Evolutionary conservation across 2,888 invertebrate species (phyloP), one percentile per base, ranked within the genome.

Genomic region (Crioceris asparagi): DNA sequence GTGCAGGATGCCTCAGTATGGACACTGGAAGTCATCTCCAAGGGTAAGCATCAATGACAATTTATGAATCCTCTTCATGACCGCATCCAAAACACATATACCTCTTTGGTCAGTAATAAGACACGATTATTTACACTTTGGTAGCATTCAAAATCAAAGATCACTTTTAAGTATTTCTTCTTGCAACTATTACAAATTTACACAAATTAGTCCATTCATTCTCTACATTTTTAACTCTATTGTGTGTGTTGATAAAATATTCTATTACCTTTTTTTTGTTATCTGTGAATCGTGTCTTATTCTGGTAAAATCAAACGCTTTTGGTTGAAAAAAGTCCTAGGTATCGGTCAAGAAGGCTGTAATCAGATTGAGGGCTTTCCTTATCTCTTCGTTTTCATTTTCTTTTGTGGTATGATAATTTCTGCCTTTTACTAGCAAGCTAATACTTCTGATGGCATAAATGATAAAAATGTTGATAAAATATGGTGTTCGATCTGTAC

Each of bases 1-100:
- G 97, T 58, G 96, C 94, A 61, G 96, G 96, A 52, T 86, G 88
- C 68, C 77, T 96, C 60, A 90, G 88, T 68, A 96, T 90, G 91
- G 94, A 96, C 75, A 70, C 81, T 64, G 94, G 93, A 53, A 79
- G 86, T 48, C 92, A 93, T 64, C 77, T 94, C 60, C 79, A 83
- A 67, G 74, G 79, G 86, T 87, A 77, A 85, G 86, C 53, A 18
- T 32, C 16, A 32, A 6, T 8, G n/a, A n/a, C n/a, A n/a, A 17
- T n/a, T 4, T 12, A 29, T 4, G 29, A 14, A 14, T 11, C 31
- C 14, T 19, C 27, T n/a, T 31, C 26, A 16, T 16, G 2, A 38
- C 18, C 30, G 29, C 30, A 35, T 31, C 16, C 17, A 30, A 27
- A 41, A 17, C 32, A 38, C 29, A 35, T 29, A 32, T 32, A 15